phyloP scores from a whole-genome alignment of 1,140 invertebrate genomes.

The Sycobia sp. region DNA sequence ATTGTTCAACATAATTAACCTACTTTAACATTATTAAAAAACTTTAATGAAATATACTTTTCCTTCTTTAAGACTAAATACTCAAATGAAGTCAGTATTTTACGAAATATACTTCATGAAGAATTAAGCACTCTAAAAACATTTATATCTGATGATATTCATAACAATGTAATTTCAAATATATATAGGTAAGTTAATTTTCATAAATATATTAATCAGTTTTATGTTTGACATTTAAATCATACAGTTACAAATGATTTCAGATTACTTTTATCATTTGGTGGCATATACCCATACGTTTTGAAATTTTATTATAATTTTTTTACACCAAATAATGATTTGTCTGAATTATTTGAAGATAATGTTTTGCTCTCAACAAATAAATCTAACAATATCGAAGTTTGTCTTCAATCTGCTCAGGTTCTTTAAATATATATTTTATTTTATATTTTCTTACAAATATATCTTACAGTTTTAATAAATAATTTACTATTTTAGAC shows the following conservation, averaged over 20 bases:
- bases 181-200: slow-evolving; percentile 16
- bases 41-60: slow-evolving; percentile 6
- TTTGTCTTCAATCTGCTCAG: slow-evolving; percentile 25
- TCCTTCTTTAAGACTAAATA: slow-evolving; percentile 47
- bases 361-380: background rate
- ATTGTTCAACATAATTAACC: too few relatives aligned
- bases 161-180: slow-evolving; percentile 14
- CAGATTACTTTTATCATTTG: slow-evolving; percentile 17
- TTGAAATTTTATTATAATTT: slow-evolving; percentile 22
- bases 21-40: too few relatives aligned
- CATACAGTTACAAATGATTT: slow-evolving; percentile 1
- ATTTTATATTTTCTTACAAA: background rate
- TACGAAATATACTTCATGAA: slow-evolving; percentile 31
- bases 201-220: background rate
- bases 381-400: slow-evolving; percentile 5
- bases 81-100: slow-evolving; percentile 38
- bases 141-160: slow-evolving; percentile 22
- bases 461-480: background rate
- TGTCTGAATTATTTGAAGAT: slow-evolving; percentile 11
- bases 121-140: slow-evolving; percentile 29
- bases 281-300: slow-evolving; percentile 25
- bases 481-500: slow-evolving; percentile 13
- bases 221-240: background rate
- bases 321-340: background rate
- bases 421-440: slow-evolving; percentile 5